These are phyloP conservation scores for Pheosia gnoma DNA, from an alignment of 2,888 invertebrate species.

Conservation along the genomic window DNA sequence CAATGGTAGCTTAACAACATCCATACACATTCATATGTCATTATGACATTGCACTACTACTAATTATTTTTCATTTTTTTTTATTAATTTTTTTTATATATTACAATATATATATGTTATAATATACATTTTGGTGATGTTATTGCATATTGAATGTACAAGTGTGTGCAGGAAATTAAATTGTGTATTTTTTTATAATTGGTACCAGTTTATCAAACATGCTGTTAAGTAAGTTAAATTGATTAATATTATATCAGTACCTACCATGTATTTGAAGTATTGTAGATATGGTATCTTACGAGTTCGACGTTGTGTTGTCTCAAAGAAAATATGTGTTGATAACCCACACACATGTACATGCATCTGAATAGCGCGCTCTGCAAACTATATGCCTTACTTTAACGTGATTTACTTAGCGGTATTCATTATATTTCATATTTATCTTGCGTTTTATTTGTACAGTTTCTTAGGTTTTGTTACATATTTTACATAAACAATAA, in stretches of 20 bases:
- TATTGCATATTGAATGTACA: conserved; percentile 8
- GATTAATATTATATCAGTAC: neutral
- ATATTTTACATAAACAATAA: conserved; percentile 49
- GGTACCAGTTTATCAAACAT: no score
- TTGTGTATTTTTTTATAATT: no score
- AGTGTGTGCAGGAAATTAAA: no score
- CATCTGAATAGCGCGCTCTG: neutral
- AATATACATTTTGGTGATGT: conserved; percentile 23
- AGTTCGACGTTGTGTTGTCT: neutral
- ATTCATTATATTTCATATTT: neutral
- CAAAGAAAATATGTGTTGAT: neutral
- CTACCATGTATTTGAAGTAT: neutral
- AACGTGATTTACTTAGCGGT: conserved; percentile 1
- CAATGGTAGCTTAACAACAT: no score
- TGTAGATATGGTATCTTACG: no score
- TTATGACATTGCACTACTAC: no score
- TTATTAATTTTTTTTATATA: no score
- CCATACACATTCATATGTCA: no score
- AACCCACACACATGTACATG: neutral
- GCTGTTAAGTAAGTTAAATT: no score
- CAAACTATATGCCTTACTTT: conserved; percentile 8
- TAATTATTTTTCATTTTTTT: no score
- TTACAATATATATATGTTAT: no score
- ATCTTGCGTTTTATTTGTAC: conserved; percentile 13
- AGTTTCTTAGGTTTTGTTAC: conserved; percentile 38